A percentile compares a stretch with the other conserved stretches of the same genome.
Evolutionary conservation across 2,888 invertebrate species (phyloP).

Genomic region (Agrochola lychnidis): DNA sequence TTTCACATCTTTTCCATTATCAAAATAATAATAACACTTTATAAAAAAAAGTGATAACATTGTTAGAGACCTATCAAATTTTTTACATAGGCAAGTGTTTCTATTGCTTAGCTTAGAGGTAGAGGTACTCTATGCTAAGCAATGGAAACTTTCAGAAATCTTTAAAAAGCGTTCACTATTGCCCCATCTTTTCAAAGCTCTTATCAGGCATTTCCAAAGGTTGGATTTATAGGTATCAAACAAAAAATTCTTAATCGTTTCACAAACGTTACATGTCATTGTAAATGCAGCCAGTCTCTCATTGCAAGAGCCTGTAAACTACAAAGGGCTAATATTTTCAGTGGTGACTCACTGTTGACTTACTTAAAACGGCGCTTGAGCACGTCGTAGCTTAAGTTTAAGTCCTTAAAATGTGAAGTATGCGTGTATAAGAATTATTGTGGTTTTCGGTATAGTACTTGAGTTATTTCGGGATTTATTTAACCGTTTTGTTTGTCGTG

Average conservation of each 20-base stretch:
- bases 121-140: too few species aligned
- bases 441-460: not conserved
- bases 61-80: too few species aligned
- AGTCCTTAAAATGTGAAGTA: slow-evolving; percentile 23
- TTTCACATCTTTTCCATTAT: too few species aligned
- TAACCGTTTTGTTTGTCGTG: not conserved
- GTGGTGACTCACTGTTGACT: slow-evolving; percentile 71
- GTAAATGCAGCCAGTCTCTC: slow-evolving; percentile 54
- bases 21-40: too few species aligned
- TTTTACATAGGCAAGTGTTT: too few species aligned
- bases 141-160: too few species aligned
- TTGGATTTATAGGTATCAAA: too few species aligned
- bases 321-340: slow-evolving; percentile 77
- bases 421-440: slow-evolving; percentile 28
- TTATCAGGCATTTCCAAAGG: too few species aligned
- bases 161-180: too few species aligned
- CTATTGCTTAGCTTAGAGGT: too few species aligned
- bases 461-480: slow-evolving; percentile 13
- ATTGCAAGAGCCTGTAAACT: slow-evolving; percentile 67
- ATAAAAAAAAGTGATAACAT: too few species aligned
- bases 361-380: slow-evolving; percentile 45
- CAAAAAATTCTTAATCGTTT: not conserved
- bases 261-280: slow-evolving; percentile 44
- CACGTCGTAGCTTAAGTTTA: slow-evolving; percentile 38
- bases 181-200: too few species aligned